These are phyloP conservation scores for Encarsia formosa DNA, from an alignment of 2,888 invertebrate genomes.

Conservation along the genomic window DNA sequence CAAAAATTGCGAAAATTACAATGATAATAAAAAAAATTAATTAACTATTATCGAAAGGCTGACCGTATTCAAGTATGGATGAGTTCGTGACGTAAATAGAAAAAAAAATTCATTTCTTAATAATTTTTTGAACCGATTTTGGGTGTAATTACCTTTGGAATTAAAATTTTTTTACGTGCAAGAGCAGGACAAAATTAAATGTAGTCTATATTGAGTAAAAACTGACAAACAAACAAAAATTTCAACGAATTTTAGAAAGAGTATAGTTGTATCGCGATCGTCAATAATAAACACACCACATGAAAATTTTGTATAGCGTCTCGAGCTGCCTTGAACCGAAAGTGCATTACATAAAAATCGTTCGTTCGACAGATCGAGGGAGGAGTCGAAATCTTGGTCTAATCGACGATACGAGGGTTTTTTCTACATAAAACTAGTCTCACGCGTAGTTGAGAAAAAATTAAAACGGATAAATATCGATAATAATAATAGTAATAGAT, in stretches of 20 bases:
- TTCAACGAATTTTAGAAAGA: no score
- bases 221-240: no score
- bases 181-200: no score
- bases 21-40: background rate
- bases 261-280: slow-evolving; percentile 12
- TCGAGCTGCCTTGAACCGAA: slow-evolving; percentile 51
- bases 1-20: slow-evolving; percentile 13
- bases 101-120: no score
- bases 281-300: slow-evolving; percentile 15
- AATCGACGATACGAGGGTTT: slow-evolving; percentile 36
- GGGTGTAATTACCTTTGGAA: no score
- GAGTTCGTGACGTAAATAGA: no score
- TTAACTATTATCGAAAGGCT: background rate
- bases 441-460: slow-evolving; percentile 20
- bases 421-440: slow-evolving; percentile 37
- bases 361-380: slow-evolving; percentile 32
- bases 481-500: slow-evolving; percentile 5
- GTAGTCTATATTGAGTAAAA: no score
- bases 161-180: no score
- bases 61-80: no score
- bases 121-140: no score
- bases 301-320: slow-evolving; percentile 46
- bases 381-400: slow-evolving; percentile 28
- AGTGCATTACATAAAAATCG: slow-evolving; percentile 48
- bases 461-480: slow-evolving; percentile 4